Conservation (phyloP, 1,140 invertebrate genomes). For the Leptinotarsa undecemlineata region DNA sequence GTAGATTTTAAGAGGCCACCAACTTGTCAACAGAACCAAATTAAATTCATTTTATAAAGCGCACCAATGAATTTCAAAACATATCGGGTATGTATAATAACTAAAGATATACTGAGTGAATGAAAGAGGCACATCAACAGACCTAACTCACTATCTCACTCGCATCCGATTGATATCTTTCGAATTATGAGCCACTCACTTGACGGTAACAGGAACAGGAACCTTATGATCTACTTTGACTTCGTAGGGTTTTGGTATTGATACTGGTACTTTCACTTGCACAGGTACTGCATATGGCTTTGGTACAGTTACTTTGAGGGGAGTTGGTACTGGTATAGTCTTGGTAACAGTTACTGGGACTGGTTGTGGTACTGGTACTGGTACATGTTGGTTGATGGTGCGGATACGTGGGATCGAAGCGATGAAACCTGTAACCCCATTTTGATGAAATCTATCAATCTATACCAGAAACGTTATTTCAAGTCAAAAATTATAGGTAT, state of each 20-base stretch:
- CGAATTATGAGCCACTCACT: background rate
- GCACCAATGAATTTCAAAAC: no score
- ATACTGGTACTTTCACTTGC: constrained; percentile 45
- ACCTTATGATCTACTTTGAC: constrained; percentile 37
- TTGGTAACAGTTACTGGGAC: constrained; percentile 34
- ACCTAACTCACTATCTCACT: no score
- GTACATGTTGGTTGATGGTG: constrained; percentile 26
- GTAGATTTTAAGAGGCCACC: no score
- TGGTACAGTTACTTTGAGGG: constrained; percentile 41
- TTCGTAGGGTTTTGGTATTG: constrained; percentile 35
- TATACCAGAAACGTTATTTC: no score
- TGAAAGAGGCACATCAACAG: no score
- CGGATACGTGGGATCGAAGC: background rate
- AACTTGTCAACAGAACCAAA: no score
- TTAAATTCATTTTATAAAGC: no score
- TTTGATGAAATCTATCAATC: no score
- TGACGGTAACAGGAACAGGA: constrained; percentile 30
- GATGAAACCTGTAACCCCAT: background rate
- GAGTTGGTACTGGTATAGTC: constrained; percentile 35
- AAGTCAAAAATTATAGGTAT: no score
- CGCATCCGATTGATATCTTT: no score
- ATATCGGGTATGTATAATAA: no score
- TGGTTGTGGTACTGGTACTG: constrained; percentile 27
- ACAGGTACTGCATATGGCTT: constrained; percentile 47
- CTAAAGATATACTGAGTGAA: no score